Percentiles rank a stretch among this genome's conserved stretches.
phyloP scores from a whole-genome alignment of 2,888 invertebrate species.

The Acronicta aceris region DNA sequence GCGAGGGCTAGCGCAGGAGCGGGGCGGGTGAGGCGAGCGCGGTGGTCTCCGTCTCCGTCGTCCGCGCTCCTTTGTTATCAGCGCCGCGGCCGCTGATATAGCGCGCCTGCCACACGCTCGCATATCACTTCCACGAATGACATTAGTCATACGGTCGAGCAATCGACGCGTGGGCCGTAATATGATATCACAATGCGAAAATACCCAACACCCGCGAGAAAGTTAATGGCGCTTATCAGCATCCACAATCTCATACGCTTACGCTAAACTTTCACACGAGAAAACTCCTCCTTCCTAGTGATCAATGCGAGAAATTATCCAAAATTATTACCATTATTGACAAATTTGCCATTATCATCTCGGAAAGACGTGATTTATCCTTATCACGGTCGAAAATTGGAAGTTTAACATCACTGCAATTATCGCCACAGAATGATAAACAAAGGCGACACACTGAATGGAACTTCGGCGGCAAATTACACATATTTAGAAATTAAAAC shows the following conservation, averaged over 20 bases:
- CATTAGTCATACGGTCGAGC: constrained; percentile 88
- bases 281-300: constrained; percentile 77
- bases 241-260: constrained; percentile 88
- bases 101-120: constrained; percentile 79
- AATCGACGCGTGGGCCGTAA: constrained; percentile 89
- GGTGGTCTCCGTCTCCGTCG: constrained; percentile 58
- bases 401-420: constrained; percentile 93
- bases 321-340: constrained; percentile 92
- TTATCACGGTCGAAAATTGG: constrained; percentile 94
- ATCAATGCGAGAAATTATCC: constrained; percentile 65
- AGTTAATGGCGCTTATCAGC: constrained; percentile 90
- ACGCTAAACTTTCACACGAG: constrained; percentile 89
- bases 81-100: constrained; percentile 78
- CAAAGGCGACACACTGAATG: constrained; percentile 98
- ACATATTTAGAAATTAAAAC: constrained; percentile 93
- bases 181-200: constrained; percentile 90
- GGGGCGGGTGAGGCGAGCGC: constrained; percentile 56
- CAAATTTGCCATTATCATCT: constrained; percentile 94
- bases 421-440: constrained; percentile 93
- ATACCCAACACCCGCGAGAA: constrained; percentile 90
- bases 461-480: constrained; percentile 97
- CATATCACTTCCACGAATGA: constrained; percentile 87
- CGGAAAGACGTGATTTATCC: constrained; percentile 91
- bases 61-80: constrained; percentile 87
- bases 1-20: constrained; percentile 56